These are phyloP conservation scores for Chelonus insularis DNA, from an alignment of 1,140 invertebrate genomes.

Conservation along the genomic window DNA sequence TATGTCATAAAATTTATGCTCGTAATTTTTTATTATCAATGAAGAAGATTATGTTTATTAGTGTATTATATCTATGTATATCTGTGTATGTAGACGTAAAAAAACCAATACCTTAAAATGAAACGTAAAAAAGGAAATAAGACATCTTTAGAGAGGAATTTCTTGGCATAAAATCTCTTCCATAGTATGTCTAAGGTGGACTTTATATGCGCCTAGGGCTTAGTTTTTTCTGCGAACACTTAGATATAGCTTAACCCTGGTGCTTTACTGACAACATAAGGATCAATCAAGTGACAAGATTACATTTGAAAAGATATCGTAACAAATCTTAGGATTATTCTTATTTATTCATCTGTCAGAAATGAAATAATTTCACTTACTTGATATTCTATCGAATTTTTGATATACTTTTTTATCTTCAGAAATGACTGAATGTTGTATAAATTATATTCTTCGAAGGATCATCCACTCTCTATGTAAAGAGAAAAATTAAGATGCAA, in stretches of 20 bases:
- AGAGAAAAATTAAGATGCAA: no score
- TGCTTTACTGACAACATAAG: background rate
- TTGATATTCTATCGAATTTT: no score
- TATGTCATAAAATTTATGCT: no score
- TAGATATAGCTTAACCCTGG: background rate
- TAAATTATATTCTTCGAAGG: no score
- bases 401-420: no score
- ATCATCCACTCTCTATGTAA: no score
- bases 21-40: no score
- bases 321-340: background rate
- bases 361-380: no score
- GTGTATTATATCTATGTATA: no score
- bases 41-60: no score
- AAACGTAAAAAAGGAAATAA: slow-evolving; percentile 5
- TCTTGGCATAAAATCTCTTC: background rate
- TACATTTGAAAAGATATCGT: background rate
- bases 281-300: slow-evolving; percentile 4
- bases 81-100: no score
- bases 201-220: background rate
- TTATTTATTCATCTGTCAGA: background rate
- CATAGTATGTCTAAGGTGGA: background rate
- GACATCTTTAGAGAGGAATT: background rate
- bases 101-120: background rate
- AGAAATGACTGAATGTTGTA: no score
- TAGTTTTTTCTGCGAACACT: background rate